These are phyloP conservation scores for Calameuta filiformis DNA, from an alignment of 2,888 invertebrate species.

Conservation along the genomic window DNA sequence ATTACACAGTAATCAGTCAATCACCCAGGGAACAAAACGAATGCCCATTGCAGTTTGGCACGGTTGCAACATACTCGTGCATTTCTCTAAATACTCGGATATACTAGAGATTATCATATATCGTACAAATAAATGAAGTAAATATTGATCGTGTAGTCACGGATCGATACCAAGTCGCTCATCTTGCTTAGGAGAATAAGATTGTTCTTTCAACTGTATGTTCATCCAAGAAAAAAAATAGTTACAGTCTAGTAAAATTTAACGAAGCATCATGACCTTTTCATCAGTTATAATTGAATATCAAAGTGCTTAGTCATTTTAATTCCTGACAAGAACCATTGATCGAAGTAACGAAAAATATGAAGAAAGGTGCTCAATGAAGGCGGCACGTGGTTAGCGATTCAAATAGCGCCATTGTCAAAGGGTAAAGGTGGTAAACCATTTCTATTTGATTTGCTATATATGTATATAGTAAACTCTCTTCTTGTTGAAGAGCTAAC, in stretches of 20 bases:
- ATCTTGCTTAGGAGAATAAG: not conserved
- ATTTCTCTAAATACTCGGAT: not conserved
- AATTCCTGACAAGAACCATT: not conserved
- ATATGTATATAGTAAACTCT: not conserved
- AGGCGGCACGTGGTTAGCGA: not conserved
- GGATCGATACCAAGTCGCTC: not conserved
- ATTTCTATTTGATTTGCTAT: not conserved
- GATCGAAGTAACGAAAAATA: not conserved
- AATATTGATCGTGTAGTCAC: not conserved
- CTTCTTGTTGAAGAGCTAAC: constrained; percentile 1
- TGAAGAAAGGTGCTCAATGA: not conserved
- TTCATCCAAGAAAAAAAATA: not conserved
- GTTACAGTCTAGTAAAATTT: not conserved
- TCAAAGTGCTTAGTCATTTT: not conserved
- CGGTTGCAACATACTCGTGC: not conserved
- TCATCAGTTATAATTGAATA: not conserved
- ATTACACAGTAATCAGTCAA: not conserved
- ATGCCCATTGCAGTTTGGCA: not conserved
- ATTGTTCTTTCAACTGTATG: not conserved
- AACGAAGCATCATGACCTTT: not conserved
- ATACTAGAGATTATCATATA: not conserved
- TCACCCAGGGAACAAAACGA: not conserved
- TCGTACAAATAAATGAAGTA: not conserved
- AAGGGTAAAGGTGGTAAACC: not conserved
- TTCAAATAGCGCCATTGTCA: not conserved